Evolutionary conservation across 1,140 invertebrate species (phyloP).

Genomic region (Coenobita brevimanus): DNA sequence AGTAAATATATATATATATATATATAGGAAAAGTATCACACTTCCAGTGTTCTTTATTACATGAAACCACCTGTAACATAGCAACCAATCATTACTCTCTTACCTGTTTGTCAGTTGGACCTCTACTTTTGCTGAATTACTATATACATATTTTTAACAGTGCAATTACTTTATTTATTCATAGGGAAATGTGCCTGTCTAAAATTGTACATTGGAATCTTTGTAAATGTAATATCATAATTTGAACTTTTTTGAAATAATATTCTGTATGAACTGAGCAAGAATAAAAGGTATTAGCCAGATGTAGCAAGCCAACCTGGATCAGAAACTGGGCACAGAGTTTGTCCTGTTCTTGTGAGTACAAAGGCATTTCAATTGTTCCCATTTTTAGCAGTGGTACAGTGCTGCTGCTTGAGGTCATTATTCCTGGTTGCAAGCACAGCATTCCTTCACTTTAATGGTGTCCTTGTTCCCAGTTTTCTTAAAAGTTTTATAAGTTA

Average conservation of each 20-base stretch:
- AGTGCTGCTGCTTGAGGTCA: too few species aligned
- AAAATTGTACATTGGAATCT: slow-evolving; percentile 36
- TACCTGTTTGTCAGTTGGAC: slow-evolving; percentile 20
- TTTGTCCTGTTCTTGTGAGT: slow-evolving; percentile 46
- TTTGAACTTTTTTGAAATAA: not conserved
- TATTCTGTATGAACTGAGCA: not conserved
- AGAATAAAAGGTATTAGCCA: not conserved
- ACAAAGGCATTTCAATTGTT: slow-evolving; percentile 58
- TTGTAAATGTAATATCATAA: not conserved
- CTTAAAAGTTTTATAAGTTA: too few species aligned
- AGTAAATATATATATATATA: not conserved
- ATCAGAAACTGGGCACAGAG: not conserved
- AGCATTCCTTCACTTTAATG: too few species aligned
- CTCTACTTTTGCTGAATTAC: slow-evolving; percentile 23
- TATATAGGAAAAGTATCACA: slow-evolving; percentile 34
- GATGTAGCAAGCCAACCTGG: not conserved
- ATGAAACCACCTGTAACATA: slow-evolving; percentile 43
- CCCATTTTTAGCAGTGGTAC: slow-evolving; percentile 26
- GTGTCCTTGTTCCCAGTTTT: too few species aligned
- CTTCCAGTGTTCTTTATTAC: slow-evolving; percentile 61
- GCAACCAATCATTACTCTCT: slow-evolving; percentile 36
- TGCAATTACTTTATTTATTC: slow-evolving; percentile 21
- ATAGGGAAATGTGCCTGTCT: slow-evolving; percentile 9
- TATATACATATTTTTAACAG: not conserved
- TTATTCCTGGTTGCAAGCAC: too few species aligned